Percentiles rank a stretch among this genome's conserved stretches.
Evolutionary conservation across 2,797 vertebrate species (phyloP).

Genomic region (Amniataba percoides): DNA sequence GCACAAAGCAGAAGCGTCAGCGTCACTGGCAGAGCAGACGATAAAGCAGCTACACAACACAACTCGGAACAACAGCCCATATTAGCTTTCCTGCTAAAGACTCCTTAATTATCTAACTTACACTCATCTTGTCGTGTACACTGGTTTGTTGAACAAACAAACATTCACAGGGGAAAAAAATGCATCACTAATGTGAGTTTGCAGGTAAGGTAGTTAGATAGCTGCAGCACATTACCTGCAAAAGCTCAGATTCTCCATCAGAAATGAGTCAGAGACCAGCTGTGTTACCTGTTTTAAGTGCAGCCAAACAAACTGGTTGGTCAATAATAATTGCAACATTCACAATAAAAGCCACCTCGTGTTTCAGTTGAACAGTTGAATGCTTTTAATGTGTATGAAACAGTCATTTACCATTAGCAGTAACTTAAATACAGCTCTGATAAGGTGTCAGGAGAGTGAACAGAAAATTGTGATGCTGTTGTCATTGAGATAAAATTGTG

Average conservation of each 20-base stretch:
- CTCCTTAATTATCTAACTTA: too few relatives aligned
- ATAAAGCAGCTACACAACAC: background rate
- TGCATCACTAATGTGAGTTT: background rate
- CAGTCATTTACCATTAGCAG: constrained; percentile 13
- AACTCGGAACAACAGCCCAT: background rate
- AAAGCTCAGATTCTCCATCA: constrained; percentile 3
- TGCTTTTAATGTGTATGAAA: constrained; percentile 35
- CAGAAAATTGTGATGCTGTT: background rate
- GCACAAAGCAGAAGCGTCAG: background rate
- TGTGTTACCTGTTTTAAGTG: background rate
- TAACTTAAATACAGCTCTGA: constrained; percentile 22
- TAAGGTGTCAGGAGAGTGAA: background rate
- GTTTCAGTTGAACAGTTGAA: constrained; percentile 9
- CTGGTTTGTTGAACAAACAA: background rate
- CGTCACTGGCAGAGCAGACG: background rate
- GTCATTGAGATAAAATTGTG: background rate
- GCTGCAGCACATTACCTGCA: background rate
- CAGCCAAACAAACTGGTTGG: background rate
- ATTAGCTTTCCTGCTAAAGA: background rate
- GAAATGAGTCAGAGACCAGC: background rate
- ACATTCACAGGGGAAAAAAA: background rate
- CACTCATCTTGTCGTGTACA: background rate
- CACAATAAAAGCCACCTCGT: constrained; percentile 18
- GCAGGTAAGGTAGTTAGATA: background rate
- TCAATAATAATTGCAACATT: background rate